Base-by-base conservation (phyloP, 2,113 vertebrate species). In the Cottus gobio region DNA sequence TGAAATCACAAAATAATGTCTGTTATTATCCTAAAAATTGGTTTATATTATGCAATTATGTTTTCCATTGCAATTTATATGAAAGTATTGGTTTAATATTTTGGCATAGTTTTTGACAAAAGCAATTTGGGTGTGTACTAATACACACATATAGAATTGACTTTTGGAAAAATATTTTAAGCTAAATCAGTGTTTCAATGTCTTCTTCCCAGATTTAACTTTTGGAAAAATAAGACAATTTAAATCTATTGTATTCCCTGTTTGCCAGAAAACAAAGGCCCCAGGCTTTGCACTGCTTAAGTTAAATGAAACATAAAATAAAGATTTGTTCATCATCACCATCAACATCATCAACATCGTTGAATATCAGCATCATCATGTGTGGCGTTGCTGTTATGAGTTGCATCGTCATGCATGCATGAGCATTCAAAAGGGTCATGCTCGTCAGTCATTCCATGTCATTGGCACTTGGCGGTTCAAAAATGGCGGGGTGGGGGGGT, bases 371-470 rank as follows among this genome's bases (percentile, higher is more conserved):
- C 78, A 81, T 89, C 77, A 65, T 86, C 76, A 75, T 34, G 75
- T 75, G 80, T 11, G 78, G 84, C 85, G 85, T 79, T 83, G 80
- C 82, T 77, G 52, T 80, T 85, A 86, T 86, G 86, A 89, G 79
- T 91, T 92, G 89, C 85, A 91, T 85, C 31, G 50, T 92, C 91
- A 95, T 87, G 93, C 95, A 95, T 94, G 92, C 90, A 92, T 89
- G 84, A 90, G 92, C 94, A 95, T 95, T 95, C 93, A 83, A 50
- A 20, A 89, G 92, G 92, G 83, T 91, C 94, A 94, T 95, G 94
- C 93, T 94, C 77, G 85, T 83, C 83, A 90, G 85, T 93, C 93
- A 93, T 93, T 92, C 93, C 85, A 89, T 85, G 88, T 89, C 70
- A 86, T 78, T 87, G 84, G 84, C 75, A 58, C 87, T 88, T 48